Percentiles rank a stretch among this genome's conserved stretches.
phyloP scores from a whole-genome alignment of 1,140 invertebrate species.

The Eriocheir sinensis region DNA sequence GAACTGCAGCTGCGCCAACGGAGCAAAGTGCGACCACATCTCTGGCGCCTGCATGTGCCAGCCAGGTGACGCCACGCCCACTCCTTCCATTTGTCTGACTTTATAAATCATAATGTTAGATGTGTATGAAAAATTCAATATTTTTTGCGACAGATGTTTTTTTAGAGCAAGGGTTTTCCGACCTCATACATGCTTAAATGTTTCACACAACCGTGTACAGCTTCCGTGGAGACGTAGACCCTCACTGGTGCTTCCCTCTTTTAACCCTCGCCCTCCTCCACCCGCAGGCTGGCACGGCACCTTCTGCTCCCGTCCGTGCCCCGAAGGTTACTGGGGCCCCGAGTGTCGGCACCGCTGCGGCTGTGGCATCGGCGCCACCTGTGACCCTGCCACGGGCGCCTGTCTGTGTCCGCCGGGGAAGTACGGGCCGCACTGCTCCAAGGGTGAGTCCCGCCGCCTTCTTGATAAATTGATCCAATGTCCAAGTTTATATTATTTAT shows the following conservation, averaged over 20 bases:
- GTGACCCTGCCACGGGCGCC: slow-evolving; percentile 92
- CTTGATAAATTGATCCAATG: not conserved
- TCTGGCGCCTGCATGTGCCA: slow-evolving; percentile 91
- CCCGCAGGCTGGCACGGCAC: slow-evolving; percentile 84
- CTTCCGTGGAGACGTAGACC: not conserved
- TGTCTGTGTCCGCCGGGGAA: slow-evolving; percentile 91
- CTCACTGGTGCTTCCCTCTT: not conserved
- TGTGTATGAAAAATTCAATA: not conserved
- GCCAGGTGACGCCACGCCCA: slow-evolving; percentile 85
- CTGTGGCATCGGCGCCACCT: slow-evolving; percentile 90
- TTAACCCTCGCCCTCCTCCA: not conserved
- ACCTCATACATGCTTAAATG: not conserved
- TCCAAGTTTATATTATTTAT: not conserved
- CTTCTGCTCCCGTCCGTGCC: slow-evolving; percentile 91
- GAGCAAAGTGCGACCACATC: slow-evolving; percentile 90
- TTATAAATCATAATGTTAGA: not conserved
- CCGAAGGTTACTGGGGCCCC: slow-evolving; percentile 87
- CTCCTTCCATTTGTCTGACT: not conserved
- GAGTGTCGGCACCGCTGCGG: slow-evolving; percentile 87
- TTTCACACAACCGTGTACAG: not conserved
- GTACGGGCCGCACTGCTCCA: slow-evolving; percentile 89
- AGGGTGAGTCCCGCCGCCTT: slow-evolving; percentile 38
- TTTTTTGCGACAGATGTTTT: not conserved
- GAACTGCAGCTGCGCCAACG: slow-evolving; percentile 90
- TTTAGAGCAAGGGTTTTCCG: not conserved